phyloP scores from a whole-genome alignment of 1,140 invertebrate species.

The Paracyclopina nana region DNA sequence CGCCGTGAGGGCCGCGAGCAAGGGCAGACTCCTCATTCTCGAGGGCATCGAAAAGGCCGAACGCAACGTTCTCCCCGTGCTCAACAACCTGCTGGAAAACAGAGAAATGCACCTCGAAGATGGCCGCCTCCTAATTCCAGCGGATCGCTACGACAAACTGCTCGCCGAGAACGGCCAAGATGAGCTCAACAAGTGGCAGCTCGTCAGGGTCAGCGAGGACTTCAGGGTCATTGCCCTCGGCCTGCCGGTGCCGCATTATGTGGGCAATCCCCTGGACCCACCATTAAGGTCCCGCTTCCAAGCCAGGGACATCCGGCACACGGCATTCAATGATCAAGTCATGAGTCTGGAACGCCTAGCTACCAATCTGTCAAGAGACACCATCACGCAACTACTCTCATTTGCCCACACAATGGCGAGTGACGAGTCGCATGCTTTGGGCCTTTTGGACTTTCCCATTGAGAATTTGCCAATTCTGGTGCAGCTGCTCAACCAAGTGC shows the following conservation, averaged over 20 bases:
- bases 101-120: constrained; percentile 96
- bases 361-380: constrained; percentile 18
- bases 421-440: constrained; percentile 41
- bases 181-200: constrained; percentile 60
- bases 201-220: constrained; percentile 70
- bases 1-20: constrained; percentile 67
- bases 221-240: constrained; percentile 81
- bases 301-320: constrained; percentile 48
- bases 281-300: constrained; percentile 86
- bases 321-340: constrained; percentile 25
- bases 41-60: constrained; percentile 96
- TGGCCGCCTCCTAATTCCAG: constrained; percentile 73
- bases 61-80: constrained; percentile 79
- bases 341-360: neutral
- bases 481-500: constrained; percentile 46
- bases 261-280: constrained; percentile 83
- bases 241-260: constrained; percentile 61
- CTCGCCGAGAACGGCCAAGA: constrained; percentile 35
- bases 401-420: constrained; percentile 35
- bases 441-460: constrained; percentile 72
- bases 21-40: constrained; percentile 72
- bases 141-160: constrained; percentile 71
- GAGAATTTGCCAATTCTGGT: constrained; percentile 49
- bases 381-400: constrained; percentile 19
- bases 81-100: constrained; percentile 98